These are phyloP conservation scores for Chiroxiphia lanceolata DNA, from an alignment of 2,797 vertebrate species.

Conservation along the genomic window DNA sequence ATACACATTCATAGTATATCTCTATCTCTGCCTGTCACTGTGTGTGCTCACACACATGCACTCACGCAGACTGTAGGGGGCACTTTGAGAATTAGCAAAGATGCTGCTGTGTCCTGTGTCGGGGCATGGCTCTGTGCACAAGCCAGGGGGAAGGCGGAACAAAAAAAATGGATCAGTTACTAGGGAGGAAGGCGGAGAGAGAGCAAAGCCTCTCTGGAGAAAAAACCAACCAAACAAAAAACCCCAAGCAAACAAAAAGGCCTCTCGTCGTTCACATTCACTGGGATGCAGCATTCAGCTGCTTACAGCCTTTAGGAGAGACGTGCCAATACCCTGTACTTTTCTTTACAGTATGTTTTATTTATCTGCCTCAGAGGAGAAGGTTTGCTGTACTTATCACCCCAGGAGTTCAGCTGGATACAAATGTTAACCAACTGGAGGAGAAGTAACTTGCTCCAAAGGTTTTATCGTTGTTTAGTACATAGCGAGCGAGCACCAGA, in stretches of 20 bases:
- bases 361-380: constrained; percentile 31
- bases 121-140: background rate
- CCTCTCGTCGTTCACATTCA: rapidly evolving
- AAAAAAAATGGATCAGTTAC: background rate
- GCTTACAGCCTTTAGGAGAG: background rate
- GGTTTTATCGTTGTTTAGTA: background rate
- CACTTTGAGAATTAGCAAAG: constrained; percentile 58
- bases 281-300: background rate
- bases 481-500: background rate
- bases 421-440: background rate
- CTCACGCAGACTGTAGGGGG: constrained; percentile 47
- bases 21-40: background rate
- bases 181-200: background rate
- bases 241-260: background rate
- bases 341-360: constrained; percentile 16
- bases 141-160: background rate
- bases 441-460: background rate
- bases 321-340: background rate
- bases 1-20: background rate
- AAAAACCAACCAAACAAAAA: background rate
- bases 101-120: background rate
- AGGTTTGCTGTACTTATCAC: constrained; percentile 1
- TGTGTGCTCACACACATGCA: background rate
- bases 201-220: background rate
- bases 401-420: constrained; percentile 8